Base-by-base conservation (phyloP, 2,113 vertebrate species). In the Notarius lentiginosus region DNA sequence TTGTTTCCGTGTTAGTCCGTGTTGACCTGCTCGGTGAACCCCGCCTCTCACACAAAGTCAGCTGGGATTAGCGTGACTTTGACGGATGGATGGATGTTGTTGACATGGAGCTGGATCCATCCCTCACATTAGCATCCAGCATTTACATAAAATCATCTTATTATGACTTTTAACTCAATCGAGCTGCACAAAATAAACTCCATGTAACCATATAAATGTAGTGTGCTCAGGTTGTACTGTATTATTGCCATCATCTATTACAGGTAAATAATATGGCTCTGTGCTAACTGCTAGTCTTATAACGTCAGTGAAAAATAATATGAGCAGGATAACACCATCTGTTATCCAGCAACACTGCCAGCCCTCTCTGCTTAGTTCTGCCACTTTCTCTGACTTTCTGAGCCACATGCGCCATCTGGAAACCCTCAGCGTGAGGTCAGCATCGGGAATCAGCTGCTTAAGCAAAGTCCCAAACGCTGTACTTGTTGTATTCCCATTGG, bases 391-490 rank as follows among this genome's bases (percentile, higher is more conserved):
- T 20, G 55, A 80, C 79, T 80, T 80, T 80, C 55, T 34, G 53
- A 80, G 60, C 55, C 55, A 60, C 56, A 80, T 11, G 79, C 7
- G 2, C 27, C 79, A 80, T 80, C 79, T 80, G 79, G 79, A 80
- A 60, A 5, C 27, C 27, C 56, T 80, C 27, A 34, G 18, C 12
- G 56, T 80, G 56, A 80, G 79, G 79, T 41, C 5, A 41, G 55
- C 30, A 2, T 22, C 41, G 27, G 79, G 79, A 80, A 80, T 60
- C 30, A 34, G 55, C 11, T 11, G 10, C 55, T 60, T 80, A 80
- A 58, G 17, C 30, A 60, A 41, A 11, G 55, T 30, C 17, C 27
- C n/a, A 30, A 9, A 47, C 0, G 14, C 15, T 15, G 53, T 15
- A 18, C 76, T 30, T 5, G 8, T 17, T 7, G 51, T 34, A 41